Base-by-base conservation (phyloP, 2,113 vertebrate species). In the Natator depressus region DNA sequence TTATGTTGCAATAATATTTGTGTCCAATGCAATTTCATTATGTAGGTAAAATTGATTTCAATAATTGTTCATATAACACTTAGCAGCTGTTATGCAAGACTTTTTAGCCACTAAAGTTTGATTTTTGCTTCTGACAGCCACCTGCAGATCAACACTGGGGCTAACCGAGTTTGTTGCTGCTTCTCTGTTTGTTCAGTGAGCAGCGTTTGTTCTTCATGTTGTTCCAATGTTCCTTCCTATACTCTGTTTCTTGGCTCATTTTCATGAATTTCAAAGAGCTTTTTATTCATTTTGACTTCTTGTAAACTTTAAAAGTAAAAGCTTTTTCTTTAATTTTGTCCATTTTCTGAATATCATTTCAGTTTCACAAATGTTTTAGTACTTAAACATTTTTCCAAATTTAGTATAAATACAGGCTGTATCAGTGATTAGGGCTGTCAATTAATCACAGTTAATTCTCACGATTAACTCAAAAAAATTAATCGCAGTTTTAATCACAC, bases 161-260 rank as follows among this genome's bases (percentile, higher is more conserved):
- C 72, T 86, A 62, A 12, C 1, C 1, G 0, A 72, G 9, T 78
- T 95, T 85, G 13, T 9, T 89, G 29, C 17, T 94, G 75, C 46
- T 2, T 22, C 65, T 31, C 79, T 79, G 29, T 55, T 2, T 51
- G 13, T 47, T 27, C 50, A 22, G 2, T 0, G 0, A n/a, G 47
- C 53, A 57, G 2, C 88, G 75, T 2, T 5, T 80, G 2, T 69
- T 93, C 87, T 82, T 81, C 5, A n/a, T 88, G 78, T 46, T 42
- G 1, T 69, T n/a, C 35, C 35, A n/a, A 14, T 49, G 91, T 91
- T 82, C 55, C 13, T 53, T 76, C 29, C 46, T 89, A 27, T 90
- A 5, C 89, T 79, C 83, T 6, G 65, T 85, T 89, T 69, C 62
- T 9, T 8, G 62, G 11, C 75, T 6, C 29, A 50, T 22, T 75